Conservation (phyloP, 2,113 vertebrate species). For the Corythoichthys haematopterus region DNA sequence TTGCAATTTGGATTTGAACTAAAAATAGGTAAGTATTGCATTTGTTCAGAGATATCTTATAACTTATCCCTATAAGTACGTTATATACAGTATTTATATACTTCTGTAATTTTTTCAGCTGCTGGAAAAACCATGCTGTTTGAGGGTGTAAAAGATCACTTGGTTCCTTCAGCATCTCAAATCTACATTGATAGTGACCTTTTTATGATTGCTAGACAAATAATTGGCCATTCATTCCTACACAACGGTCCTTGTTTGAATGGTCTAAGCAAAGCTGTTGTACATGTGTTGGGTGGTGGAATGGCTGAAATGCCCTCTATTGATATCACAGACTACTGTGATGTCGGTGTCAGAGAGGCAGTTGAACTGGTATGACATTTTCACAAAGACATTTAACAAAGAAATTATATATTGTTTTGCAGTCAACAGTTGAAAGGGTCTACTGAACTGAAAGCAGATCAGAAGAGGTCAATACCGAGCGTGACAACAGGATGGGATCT, state of each 20-base stretch:
- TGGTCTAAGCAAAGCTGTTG: neutral
- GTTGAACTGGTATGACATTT: neutral
- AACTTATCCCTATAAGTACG: neutral
- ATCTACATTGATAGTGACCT: too few relatives aligned
- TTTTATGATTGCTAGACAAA: too few relatives aligned
- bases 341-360: neutral
- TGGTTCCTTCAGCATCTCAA: too few relatives aligned
- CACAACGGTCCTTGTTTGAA: neutral
- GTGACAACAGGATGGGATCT: neutral
- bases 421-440: neutral
- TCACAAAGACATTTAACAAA: neutral
- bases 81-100: too few relatives aligned
- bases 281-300: neutral
- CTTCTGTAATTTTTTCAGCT: neutral
- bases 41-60: too few relatives aligned
- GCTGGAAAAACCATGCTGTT: neutral
- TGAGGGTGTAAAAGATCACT: neutral
- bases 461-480: neutral
- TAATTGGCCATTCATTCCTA: too few relatives aligned
- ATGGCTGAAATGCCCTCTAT: neutral
- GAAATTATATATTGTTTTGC: neutral
- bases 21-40: too few relatives aligned
- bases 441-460: neutral
- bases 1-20: too few relatives aligned
- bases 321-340: neutral